Evolutionary conservation across 2,113 vertebrate genomes (phyloP).

Genomic region (Calyptommatus sinebrachiatus): DNA sequence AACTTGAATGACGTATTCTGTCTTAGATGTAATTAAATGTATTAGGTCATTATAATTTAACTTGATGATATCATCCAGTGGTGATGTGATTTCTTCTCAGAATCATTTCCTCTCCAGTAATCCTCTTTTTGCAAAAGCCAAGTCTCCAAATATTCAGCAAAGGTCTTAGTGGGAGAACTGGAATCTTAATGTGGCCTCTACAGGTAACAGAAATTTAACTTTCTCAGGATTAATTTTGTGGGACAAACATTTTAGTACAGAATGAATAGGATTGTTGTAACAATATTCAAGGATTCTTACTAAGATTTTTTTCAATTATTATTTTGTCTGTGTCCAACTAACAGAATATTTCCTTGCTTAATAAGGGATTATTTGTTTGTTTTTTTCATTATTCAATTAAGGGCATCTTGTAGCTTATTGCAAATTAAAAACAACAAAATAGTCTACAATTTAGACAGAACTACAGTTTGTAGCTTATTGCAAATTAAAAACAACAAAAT

Average conservation of each 20-base stretch:
- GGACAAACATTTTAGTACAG: not conserved
- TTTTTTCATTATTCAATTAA: too few relatives aligned
- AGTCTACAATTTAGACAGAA: not conserved
- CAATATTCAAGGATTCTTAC: too few relatives aligned
- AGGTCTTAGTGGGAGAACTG: constrained; percentile 21
- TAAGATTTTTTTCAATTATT: too few relatives aligned
- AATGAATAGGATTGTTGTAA: not conserved
- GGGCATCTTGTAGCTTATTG: not conserved
- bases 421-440: not conserved
- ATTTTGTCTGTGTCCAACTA: not conserved
- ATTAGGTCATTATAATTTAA: not conserved
- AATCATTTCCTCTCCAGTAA: not conserved
- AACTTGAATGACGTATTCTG: not conserved
- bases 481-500: not conserved
- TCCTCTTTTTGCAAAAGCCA: not conserved
- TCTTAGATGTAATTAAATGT: not conserved
- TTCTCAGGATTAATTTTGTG: constrained; percentile 29
- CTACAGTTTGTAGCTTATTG: not conserved
- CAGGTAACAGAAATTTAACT: not conserved
- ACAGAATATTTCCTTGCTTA: too few relatives aligned
- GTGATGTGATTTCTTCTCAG: not conserved
- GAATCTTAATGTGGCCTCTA: not conserved
- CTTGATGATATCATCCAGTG: not conserved
- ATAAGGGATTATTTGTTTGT: too few relatives aligned
- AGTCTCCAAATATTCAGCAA: not conserved